Base-by-base conservation (phyloP, 2,888 invertebrate genomes). In the Charanyca ferruginea region DNA sequence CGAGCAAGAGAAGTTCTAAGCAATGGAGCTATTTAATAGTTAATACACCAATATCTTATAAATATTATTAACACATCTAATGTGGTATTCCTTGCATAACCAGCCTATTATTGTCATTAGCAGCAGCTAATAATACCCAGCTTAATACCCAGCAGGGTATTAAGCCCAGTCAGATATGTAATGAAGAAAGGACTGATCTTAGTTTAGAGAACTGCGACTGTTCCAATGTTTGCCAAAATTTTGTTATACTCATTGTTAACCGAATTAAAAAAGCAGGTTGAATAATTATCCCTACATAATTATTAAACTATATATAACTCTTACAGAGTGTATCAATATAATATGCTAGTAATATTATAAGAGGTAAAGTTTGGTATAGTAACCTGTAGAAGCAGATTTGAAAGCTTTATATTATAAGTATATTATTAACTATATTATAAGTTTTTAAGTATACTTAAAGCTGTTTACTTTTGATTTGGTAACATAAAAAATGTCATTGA, bases 1-100 rank as follows among this genome's bases (percentile, higher is more conserved):
- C 94, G 97, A 89, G 97, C 98, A 18, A 96, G 97, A 89, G 96
- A 97, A 90, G 97, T 97, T 78, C 95, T 98, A 51, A 97, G 97
- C 52, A 97, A 97, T 90, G 97, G 97, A 72, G 90, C 94, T 53
- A 94, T 95, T 62, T 76, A 74, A 41, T 55, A 42, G 11, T 38
- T 38, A 16, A 42, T 44, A 38, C 13, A 28, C 11, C 13, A 32
- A 25, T 13, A 47, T 38, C 45, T 32, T 57, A 35, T 28, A 38
- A 55, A 55, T 64, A 64, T 42, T 8, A n/a, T 20, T 35, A 62
- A 61, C 23, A 47, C 20, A n/a, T 20, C n/a, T 13, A 25, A 62
- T 38, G 20, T 20, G 3, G 45, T 11, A 38, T 35, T 25, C 20
- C 8, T 45, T 25, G 35, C 22, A 13, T 64, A 3, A n/a, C 28